Evolutionary conservation across 1,140 invertebrate species (phyloP).

Genomic region (Psilanteris sp.): DNA sequence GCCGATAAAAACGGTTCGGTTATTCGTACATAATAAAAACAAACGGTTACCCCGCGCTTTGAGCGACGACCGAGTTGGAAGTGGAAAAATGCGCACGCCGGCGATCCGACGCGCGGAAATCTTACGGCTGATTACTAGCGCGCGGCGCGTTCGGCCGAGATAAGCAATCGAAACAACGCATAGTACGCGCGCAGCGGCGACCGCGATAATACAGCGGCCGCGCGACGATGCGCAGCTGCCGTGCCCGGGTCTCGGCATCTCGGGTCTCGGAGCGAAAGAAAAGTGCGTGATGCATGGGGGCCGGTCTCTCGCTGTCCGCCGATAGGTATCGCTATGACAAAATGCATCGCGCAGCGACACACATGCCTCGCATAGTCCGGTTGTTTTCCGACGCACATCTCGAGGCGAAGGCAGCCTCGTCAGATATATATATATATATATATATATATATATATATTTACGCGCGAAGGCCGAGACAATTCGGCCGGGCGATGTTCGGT

Average conservation of each 20-base stretch:
- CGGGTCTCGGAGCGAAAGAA: conserved; percentile 34
- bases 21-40: too few species aligned
- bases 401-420: too few species aligned
- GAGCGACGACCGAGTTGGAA: too few species aligned
- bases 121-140: conserved; percentile 33
- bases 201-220: conserved; percentile 19
- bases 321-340: conserved; percentile 60
- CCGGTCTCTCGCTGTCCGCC: conserved; percentile 41
- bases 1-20: too few species aligned
- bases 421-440: too few species aligned
- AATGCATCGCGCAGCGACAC: conserved; percentile 55
- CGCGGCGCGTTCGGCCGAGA: conserved; percentile 25
- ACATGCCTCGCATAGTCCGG: neutral
- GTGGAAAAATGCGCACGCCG: too few species aligned
- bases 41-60: too few species aligned
- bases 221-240: conserved; percentile 39
- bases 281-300: conserved; percentile 56
- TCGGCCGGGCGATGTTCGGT: too few species aligned
- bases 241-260: conserved; percentile 12
- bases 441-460: conserved; percentile 29
- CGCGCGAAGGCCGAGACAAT: neutral
- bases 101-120: conserved; percentile 41
- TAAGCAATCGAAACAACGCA: conserved; percentile 56
- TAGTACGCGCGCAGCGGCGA: conserved; percentile 24
- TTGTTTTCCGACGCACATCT: too few species aligned